Evolutionary conservation across 1,140 invertebrate genomes (phyloP).

Genomic region (Lamellibrachia luymesi): DNA sequence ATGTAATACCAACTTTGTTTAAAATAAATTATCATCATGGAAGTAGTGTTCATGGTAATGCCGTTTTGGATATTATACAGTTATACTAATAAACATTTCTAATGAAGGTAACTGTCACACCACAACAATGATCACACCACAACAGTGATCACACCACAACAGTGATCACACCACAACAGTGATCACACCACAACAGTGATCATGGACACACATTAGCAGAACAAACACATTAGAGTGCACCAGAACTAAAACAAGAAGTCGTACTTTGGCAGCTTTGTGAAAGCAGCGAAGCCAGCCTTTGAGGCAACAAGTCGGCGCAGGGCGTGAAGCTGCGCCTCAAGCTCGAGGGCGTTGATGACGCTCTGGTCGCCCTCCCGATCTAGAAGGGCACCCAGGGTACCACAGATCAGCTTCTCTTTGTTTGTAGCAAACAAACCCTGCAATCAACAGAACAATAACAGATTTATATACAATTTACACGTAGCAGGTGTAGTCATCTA

Average conservation of each 20-base stretch:
- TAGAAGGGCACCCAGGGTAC: constrained; percentile 74
- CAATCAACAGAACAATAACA: constrained; percentile 44
- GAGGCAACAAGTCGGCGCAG: constrained; percentile 89
- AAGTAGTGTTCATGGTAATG: too few relatives aligned
- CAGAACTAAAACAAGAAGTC: constrained; percentile 1
- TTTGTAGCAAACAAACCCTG: constrained; percentile 95
- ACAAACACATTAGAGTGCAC: neutral
- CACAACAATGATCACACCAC: too few relatives aligned
- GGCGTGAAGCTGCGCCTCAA: constrained; percentile 86
- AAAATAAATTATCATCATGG: too few relatives aligned
- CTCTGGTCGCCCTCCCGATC: constrained; percentile 70
- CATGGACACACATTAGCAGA: neutral
- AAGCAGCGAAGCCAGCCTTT: constrained; percentile 95
- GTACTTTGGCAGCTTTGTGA: constrained; percentile 80
- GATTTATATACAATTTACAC: neutral
- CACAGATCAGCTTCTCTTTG: constrained; percentile 92
- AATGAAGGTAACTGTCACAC: too few relatives aligned
- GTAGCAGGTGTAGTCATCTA: neutral
- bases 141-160: too few relatives aligned
- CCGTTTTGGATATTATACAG: too few relatives aligned
- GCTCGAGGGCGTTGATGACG: constrained; percentile 64
- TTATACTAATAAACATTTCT: too few relatives aligned
- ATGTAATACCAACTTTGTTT: too few relatives aligned
- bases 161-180: too few relatives aligned
- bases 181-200: too few relatives aligned